phyloP scores from a whole-genome alignment of 2,113 vertebrate species.

The Serinus canaria region DNA sequence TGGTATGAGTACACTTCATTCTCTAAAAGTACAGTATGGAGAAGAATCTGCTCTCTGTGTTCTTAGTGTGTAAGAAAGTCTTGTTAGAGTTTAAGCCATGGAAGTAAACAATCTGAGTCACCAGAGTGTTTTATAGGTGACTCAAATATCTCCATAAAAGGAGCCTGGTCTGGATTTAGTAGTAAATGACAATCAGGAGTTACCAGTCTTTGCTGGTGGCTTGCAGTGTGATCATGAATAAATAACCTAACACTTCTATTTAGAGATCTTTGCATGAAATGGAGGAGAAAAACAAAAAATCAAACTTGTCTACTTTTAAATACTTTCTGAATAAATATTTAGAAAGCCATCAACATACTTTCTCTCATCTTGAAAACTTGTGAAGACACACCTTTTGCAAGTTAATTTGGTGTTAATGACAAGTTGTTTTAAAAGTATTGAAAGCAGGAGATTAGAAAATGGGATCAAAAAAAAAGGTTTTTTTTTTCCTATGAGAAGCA shows the following conservation, averaged over 20 bases:
- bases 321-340: not conserved
- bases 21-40: not conserved
- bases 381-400: not conserved
- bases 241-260: not conserved
- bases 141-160: not conserved
- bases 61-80: not conserved
- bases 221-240: not conserved
- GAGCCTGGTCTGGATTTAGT: not conserved
- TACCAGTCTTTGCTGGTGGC: not conserved
- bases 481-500: not conserved
- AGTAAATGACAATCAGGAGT: not conserved
- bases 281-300: not conserved
- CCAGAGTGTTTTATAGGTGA: not conserved
- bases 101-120: not conserved
- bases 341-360: not conserved
- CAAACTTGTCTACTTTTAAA: not conserved
- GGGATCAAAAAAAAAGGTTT: rapidly evolving
- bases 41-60: not conserved
- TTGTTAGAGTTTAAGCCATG: not conserved
- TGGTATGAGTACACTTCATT: constrained; percentile 73
- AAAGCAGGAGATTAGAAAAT: not conserved
- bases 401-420: not conserved
- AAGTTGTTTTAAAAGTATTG: not conserved
- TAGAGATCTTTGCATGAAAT: not conserved
- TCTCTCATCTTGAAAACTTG: not conserved